phyloP scores from a whole-genome alignment of 2,888 invertebrate species.

The Athripsodes cinereus region DNA sequence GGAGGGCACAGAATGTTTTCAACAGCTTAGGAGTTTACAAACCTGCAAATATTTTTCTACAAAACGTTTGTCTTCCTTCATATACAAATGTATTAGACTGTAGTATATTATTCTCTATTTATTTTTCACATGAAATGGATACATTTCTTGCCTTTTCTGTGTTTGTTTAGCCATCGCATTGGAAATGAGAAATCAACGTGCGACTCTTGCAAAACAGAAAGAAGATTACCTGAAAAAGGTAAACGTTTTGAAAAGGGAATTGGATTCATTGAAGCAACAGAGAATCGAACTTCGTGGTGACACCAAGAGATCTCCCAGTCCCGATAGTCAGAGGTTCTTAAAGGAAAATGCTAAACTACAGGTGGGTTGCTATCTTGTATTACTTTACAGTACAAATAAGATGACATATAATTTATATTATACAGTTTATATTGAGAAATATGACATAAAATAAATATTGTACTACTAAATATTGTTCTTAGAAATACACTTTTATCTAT shows the following conservation, averaged over 20 bases:
- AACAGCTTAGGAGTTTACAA: no score
- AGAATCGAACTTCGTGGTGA: slow-evolving; percentile 68
- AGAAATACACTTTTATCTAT: no score
- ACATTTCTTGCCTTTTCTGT: not conserved
- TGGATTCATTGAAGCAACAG: slow-evolving; percentile 72
- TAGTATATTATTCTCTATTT: slow-evolving; percentile 4
- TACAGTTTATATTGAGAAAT: no score
- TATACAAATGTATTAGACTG: slow-evolving; percentile 1
- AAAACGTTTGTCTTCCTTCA: not conserved
- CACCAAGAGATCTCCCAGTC: slow-evolving; percentile 61
- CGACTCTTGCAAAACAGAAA: slow-evolving; percentile 71
- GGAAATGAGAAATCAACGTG: slow-evolving; percentile 77
- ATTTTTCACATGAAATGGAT: not conserved
- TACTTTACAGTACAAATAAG: no score
- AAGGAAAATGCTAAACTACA: slow-evolving; percentile 80
- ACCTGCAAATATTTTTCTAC: no score
- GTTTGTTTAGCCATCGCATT: slow-evolving; percentile 59
- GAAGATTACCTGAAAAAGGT: slow-evolving; percentile 77
- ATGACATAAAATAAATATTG: no score
- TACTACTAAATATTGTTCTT: no score
- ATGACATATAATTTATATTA: no score
- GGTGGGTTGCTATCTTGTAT: no score
- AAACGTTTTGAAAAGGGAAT: slow-evolving; percentile 64
- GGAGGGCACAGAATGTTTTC: no score
- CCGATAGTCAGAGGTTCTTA: slow-evolving; percentile 71